Evolutionary conservation across 2,113 vertebrate genomes (phyloP), one percentile per base, ranked within the genome.

Genomic region (Planiliza haematocheilus): DNA sequence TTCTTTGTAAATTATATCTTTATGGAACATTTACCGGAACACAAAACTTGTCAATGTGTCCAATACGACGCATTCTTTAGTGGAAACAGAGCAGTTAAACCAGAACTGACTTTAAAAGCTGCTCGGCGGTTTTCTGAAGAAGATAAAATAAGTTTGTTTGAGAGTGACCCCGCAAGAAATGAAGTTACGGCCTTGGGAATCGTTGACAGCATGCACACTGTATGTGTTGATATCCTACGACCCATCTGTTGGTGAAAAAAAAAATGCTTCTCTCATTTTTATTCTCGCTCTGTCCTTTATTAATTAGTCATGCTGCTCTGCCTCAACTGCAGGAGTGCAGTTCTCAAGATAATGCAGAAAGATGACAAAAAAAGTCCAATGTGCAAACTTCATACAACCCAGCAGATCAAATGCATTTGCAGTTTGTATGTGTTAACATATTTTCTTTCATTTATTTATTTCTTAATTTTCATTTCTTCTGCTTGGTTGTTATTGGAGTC

Each of bases 401-500:
- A 17, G 4, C 13, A 36, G 11, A 78, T 48, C 12, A 30, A 64
- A 51, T 37, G 16, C 1, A 39, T 67, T 39, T 46, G 8, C 4
- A 20, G 7, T 74, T 51, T 51, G n/a, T 38, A 10, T 73, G 4
- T 51, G 12, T 41, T 24, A 4, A 1, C 58, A n/a, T 43, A 12
- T 49, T 59, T 63, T 24, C 16, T 10, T 49, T 50, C 0, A 14
- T 70, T 24, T 11, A 12, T 59, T 11, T 49, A 9, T 48, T 52
- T 56, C 13, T 11, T 52, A 3, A 18, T 17, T 57, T 55, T 41
- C 7, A 59, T 63, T 76, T 61, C 16, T 30, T 50, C n/a, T 41
- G 67, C 20, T 48, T 50, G 70, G 30, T 52, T 69, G n/a, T 52
- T 71, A 16, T 51, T 50, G 8, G 34, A 64, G 14, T 58, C 5